Evolutionary conservation across 2,113 vertebrate genomes (phyloP), one percentile per base, ranked within the genome.

Genomic region (Boleophthalmus pectinirostris): DNA sequence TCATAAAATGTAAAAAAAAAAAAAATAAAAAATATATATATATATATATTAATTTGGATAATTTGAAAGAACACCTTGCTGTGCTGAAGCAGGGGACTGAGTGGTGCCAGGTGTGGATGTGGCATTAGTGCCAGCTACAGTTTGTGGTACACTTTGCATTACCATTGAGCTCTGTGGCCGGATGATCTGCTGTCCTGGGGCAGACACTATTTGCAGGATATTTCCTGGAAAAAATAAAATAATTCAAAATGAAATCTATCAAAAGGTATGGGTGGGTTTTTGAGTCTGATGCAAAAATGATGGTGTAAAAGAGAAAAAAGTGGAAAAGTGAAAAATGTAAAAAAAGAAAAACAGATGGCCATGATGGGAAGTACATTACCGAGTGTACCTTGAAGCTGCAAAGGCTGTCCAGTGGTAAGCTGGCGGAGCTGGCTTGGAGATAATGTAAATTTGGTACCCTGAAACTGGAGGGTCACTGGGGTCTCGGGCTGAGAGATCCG

Each of bases 381-480:
- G n/a, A 94, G 80, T 82, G 73, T 95, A 96, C 96, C 96, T 95
- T 97, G 96, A 63, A 97, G 92, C 89, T 97, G 96, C 85, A 97
- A 86, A 33, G 96, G 96, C 43, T 97, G 96, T 63, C 96, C 96
- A 0, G 96, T 95, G 43, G 96, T 97, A 72, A 97, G 95, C 89
- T 97, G 96, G 16, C 96, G 95, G 16, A 97, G 94, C 60, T 97
- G 96, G 72, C 96, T 97, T 18, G 95, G 96, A 0, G 96, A 97
- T 53, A 97, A 73, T 6, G 96, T 97, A 74, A 97, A 96, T 84
- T 97, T 97, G 90, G 97, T 97, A 29, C 96, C 96, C 88, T 97
- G 96, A 87, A 97, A 97, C 88, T 97, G 96, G 77, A 97, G 89
- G 0, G 96, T 97, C 81, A 97, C 96, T 0, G 96, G 96, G 9